phyloP scores from a whole-genome alignment of 2,888 invertebrate genomes.

The Thymelicus sylvestris region DNA sequence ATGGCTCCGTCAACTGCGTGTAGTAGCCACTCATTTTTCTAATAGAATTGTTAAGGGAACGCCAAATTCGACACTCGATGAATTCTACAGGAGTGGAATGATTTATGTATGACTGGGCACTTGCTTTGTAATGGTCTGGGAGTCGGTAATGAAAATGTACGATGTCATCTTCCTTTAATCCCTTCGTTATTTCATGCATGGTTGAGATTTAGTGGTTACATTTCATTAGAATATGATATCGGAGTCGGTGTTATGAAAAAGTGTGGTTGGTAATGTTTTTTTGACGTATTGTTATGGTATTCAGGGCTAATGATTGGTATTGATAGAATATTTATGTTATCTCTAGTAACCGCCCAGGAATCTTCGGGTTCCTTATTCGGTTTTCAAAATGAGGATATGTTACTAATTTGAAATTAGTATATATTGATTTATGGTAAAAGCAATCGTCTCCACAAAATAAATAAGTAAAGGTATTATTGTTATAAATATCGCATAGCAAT shows the following conservation, averaged over 20 bases:
- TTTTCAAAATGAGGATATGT: too few relatives aligned
- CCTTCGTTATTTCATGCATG: constrained; percentile 75
- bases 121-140: constrained; percentile 51
- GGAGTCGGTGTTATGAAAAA: not conserved
- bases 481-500: too few relatives aligned
- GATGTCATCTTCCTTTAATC: constrained; percentile 73
- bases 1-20: constrained; percentile 71
- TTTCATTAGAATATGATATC: constrained; percentile 7
- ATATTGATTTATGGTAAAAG: too few relatives aligned
- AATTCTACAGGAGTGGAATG: constrained; percentile 50
- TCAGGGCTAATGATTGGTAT: too few relatives aligned
- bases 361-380: too few relatives aligned
- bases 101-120: constrained; percentile 74
- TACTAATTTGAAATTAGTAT: too few relatives aligned
- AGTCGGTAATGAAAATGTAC: constrained; percentile 62
- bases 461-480: too few relatives aligned
- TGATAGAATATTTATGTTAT: too few relatives aligned
- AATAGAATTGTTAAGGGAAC: constrained; percentile 51
- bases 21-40: constrained; percentile 59
- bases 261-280: too few relatives aligned
- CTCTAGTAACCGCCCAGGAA: too few relatives aligned
- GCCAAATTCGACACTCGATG: constrained; percentile 79
- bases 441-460: too few relatives aligned
- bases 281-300: too few relatives aligned
- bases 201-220: constrained; percentile 43